These are phyloP conservation scores for Sphinx pinastri DNA, from an alignment of 2,888 invertebrate genomes.

Conservation along the genomic window DNA sequence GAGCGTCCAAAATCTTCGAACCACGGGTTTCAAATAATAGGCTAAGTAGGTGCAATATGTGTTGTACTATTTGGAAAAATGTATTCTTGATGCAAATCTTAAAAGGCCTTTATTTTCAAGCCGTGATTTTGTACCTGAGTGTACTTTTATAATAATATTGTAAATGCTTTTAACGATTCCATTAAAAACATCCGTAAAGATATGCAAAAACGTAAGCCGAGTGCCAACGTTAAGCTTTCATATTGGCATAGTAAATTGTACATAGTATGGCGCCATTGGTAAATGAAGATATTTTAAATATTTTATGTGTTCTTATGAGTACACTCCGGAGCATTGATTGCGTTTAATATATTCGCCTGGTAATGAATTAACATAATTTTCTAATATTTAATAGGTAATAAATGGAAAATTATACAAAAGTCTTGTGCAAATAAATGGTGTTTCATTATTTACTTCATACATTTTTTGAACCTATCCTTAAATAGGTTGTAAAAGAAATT, in stretches of 20 bases:
- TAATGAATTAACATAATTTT: slow-evolving; percentile 19
- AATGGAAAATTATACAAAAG: slow-evolving; percentile 21
- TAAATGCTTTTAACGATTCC: slow-evolving; percentile 45
- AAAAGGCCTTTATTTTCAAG: not conserved
- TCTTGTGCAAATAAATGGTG: not conserved
- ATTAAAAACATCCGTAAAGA: slow-evolving; percentile 42
- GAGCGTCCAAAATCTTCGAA: no score
- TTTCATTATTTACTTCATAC: not conserved
- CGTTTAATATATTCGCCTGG: not conserved
- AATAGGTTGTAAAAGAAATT: slow-evolving; percentile 4
- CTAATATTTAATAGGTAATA: not conserved
- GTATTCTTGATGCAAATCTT: not conserved
- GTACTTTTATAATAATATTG: slow-evolving; percentile 31
- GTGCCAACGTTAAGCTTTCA: slow-evolving; percentile 39
- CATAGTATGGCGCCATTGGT: slow-evolving; percentile 35
- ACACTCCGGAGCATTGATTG: slow-evolving; percentile 5
- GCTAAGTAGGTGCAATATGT: no score
- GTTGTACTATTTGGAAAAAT: not conserved
- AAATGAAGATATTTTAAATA: slow-evolving; percentile 44
- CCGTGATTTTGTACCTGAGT: slow-evolving; percentile 8
- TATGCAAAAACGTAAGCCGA: slow-evolving; percentile 42
- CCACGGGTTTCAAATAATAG: no score
- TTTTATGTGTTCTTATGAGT: slow-evolving; percentile 39
- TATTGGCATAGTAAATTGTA: slow-evolving; percentile 43
- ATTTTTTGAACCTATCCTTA: not conserved